Evolutionary conservation across 1,140 invertebrate genomes (phyloP).

Genomic region (Stratiolaelaps scimitus): DNA sequence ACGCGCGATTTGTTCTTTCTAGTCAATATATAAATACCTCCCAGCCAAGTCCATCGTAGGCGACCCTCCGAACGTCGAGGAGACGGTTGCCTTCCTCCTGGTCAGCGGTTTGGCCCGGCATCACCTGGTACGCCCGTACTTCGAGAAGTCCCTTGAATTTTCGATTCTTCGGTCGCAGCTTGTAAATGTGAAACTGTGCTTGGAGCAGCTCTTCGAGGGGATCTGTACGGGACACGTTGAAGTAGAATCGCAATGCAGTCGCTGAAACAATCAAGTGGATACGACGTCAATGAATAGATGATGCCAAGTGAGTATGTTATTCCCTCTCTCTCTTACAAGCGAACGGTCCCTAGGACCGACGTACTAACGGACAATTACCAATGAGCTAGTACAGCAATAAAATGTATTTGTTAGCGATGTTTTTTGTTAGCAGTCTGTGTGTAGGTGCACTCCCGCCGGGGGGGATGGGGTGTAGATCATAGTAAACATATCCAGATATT

Average conservation of each 20-base stretch:
- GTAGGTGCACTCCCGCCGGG: too few species aligned
- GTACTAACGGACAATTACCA: too few species aligned
- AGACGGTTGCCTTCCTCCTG: slow-evolving; percentile 21
- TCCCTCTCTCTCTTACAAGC: too few species aligned
- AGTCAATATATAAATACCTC: slow-evolving; percentile 12
- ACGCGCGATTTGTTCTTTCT: neutral
- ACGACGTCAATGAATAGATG: too few species aligned
- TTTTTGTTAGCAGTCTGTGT: too few species aligned
- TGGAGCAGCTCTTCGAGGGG: slow-evolving; percentile 15
- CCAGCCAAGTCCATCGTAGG: slow-evolving; percentile 23
- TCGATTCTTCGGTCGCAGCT: slow-evolving; percentile 13
- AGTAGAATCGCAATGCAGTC: slow-evolving; percentile 8
- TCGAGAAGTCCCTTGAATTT: slow-evolving; percentile 18
- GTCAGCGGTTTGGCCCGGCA: slow-evolving; percentile 3
- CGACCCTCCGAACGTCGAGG: slow-evolving; percentile 23
- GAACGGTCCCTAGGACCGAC: too few species aligned
- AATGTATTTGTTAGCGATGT: too few species aligned
- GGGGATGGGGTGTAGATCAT: too few species aligned
- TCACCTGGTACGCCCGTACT: slow-evolving; percentile 17
- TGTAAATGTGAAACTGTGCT: slow-evolving; percentile 26
- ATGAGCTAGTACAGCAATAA: too few species aligned
- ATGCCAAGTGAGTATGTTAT: too few species aligned
- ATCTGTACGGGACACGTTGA: slow-evolving; percentile 3
- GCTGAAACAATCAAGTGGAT: neutral
- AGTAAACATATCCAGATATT: too few species aligned